Evolutionary conservation across 1,140 invertebrate genomes (phyloP).

Genomic region (Drosophila ogumai): DNA sequence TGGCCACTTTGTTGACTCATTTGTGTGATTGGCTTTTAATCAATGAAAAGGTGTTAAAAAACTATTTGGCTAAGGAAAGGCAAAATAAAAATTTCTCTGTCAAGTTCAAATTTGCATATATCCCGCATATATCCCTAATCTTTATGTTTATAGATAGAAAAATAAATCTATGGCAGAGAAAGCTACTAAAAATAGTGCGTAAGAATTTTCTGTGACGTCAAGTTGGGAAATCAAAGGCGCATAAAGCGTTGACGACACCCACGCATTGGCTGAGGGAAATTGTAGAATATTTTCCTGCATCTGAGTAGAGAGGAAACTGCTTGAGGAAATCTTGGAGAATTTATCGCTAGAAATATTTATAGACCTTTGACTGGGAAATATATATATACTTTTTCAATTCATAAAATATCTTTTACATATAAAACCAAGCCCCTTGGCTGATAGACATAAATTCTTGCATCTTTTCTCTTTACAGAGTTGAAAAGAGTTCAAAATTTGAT

Average conservation of each 20-base stretch:
- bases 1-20: slow-evolving; percentile 54
- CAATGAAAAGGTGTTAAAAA: slow-evolving; percentile 37
- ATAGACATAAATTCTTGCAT: neutral
- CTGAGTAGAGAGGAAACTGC: slow-evolving; percentile 7
- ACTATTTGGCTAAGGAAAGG: slow-evolving; percentile 22
- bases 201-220: slow-evolving; percentile 54
- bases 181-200: slow-evolving; percentile 38
- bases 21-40: slow-evolving; percentile 51
- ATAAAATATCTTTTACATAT: slow-evolving; percentile 26
- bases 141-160: slow-evolving; percentile 1
- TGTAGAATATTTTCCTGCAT: slow-evolving; percentile 21
- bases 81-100: slow-evolving; percentile 26
- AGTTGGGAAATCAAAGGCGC: slow-evolving; percentile 35
- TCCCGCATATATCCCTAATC: slow-evolving; percentile 13
- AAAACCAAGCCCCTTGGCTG: slow-evolving; percentile 26
- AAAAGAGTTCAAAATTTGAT: slow-evolving; percentile 25
- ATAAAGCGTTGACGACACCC: slow-evolving; percentile 40
- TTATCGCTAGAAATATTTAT: slow-evolving; percentile 29
- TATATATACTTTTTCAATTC: slow-evolving; percentile 12
- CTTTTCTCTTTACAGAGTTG: neutral
- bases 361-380: slow-evolving; percentile 8
- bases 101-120: slow-evolving; percentile 52
- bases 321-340: slow-evolving; percentile 22
- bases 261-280: slow-evolving; percentile 37
- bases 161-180: neutral